These are phyloP conservation scores for Oncorhynchus mykiss DNA, from an alignment of 2,113 vertebrate species.

Conservation along the genomic window DNA sequence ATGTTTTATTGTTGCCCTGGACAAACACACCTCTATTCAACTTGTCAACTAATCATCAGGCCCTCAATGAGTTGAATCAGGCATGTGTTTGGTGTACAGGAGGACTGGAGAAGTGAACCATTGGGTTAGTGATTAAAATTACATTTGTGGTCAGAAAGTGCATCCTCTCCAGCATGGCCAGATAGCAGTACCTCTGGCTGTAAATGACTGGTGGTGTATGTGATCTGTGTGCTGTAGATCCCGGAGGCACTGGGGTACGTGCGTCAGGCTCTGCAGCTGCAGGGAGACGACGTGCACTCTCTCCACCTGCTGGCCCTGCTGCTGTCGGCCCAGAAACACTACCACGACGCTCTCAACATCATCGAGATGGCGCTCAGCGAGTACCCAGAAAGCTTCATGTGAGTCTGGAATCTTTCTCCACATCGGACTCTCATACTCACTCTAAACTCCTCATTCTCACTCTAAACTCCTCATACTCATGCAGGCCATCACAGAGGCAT, in stretches of 20 bases:
- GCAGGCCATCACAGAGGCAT: not conserved
- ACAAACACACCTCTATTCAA: too few species aligned
- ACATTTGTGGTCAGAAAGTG: too few species aligned
- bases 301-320: conserved; percentile 94
- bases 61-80: too few species aligned
- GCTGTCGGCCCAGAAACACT: conserved; percentile 96
- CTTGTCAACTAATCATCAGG: too few species aligned
- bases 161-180: not conserved
- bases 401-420: conserved; percentile 49
- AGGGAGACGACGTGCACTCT: conserved; percentile 95
- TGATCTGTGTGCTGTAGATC: conserved; percentile 75
- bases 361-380: conserved; percentile 98
- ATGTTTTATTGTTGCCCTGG: too few species aligned
- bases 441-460: not conserved
- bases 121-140: too few species aligned
- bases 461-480: not conserved
- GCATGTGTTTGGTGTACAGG: too few species aligned
- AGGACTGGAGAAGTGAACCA: too few species aligned
- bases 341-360: conserved; percentile 95
- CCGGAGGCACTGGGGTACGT: conserved; percentile 96
- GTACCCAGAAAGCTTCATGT: conserved; percentile 98
- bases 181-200: not conserved
- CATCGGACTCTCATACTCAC: not conserved
- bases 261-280: conserved; percentile 93
- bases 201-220: not conserved